phyloP scores from a whole-genome alignment of 2,113 vertebrate genomes.

The Nyctereutes procyonoides region DNA sequence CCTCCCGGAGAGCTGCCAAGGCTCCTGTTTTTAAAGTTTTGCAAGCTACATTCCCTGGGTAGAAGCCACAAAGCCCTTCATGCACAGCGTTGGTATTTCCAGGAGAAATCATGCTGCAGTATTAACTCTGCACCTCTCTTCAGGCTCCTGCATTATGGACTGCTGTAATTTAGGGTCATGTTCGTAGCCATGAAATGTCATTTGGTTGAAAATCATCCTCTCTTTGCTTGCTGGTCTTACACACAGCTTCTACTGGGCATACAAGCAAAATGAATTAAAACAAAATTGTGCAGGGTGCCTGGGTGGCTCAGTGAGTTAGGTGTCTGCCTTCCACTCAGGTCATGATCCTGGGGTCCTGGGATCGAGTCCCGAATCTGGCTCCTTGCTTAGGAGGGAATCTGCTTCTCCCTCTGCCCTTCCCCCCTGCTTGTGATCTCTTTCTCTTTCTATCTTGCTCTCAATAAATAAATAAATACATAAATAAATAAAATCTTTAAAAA shows the following conservation, averaged over 20 bases:
- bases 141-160: neutral
- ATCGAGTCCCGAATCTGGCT: too few relatives aligned
- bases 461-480: too few relatives aligned
- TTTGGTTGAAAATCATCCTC: neutral
- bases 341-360: too few relatives aligned
- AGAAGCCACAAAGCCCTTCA: neutral
- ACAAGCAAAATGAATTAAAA: neutral
- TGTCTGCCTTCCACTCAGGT: too few relatives aligned
- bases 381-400: too few relatives aligned
- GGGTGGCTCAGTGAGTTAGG: too few relatives aligned
- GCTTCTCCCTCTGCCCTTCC: too few relatives aligned
- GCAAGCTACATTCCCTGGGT: neutral
- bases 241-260: neutral
- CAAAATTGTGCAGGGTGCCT: neutral
- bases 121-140: neutral
- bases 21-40: constrained; percentile 42
- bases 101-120: neutral
- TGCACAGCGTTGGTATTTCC: neutral
- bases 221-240: neutral
- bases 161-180: neutral
- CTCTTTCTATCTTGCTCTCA: too few relatives aligned
- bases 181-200: neutral
- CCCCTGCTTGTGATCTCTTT: too few relatives aligned
- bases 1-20: neutral
- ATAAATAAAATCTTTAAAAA: neutral